Percentiles rank a stretch among this genome's conserved stretches.
phyloP scores from a whole-genome alignment of 92 coral and sea anemone genomes.

The Zoanthus solanderi region DNA sequence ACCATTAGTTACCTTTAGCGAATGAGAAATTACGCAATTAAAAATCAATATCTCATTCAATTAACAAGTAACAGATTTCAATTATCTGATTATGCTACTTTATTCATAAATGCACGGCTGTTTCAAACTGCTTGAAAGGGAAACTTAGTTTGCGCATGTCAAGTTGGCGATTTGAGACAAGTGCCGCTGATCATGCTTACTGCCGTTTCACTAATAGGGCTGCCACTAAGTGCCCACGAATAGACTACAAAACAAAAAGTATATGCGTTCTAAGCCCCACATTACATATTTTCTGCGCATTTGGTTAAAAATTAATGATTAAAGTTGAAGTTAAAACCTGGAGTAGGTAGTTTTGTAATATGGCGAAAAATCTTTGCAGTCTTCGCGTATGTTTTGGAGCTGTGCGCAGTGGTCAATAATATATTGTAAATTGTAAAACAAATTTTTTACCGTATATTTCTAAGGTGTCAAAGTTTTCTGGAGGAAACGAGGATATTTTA shows the following conservation, averaged over 20 bases:
- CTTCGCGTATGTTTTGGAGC: not conserved
- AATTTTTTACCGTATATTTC: not conserved
- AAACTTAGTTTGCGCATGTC: slow-evolving; percentile 30
- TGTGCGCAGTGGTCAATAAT: not conserved
- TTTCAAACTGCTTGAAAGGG: not conserved
- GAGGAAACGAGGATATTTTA: not conserved
- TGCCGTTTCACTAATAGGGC: not conserved
- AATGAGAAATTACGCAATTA: too few relatives aligned
- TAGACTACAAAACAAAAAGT: not conserved
- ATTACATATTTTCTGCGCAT: slow-evolving; percentile 5
- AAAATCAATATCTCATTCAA: too few relatives aligned
- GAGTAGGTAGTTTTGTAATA: not conserved
- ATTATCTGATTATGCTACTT: too few relatives aligned
- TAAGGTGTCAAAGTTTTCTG: slow-evolving; percentile 2
- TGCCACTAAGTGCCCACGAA: slow-evolving; percentile 6
- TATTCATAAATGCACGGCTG: not conserved
- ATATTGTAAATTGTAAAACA: not conserved
- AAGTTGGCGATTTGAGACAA: not conserved
- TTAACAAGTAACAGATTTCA: too few relatives aligned
- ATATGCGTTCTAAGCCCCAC: not conserved
- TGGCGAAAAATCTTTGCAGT: not conserved
- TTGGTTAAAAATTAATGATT: not conserved
- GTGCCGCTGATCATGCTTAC: not conserved
- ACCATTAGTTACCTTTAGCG: too few relatives aligned
- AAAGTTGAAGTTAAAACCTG: not conserved